phyloP scores from a whole-genome alignment of 2,888 invertebrate genomes.

The Lasioglossum zephyrum region DNA sequence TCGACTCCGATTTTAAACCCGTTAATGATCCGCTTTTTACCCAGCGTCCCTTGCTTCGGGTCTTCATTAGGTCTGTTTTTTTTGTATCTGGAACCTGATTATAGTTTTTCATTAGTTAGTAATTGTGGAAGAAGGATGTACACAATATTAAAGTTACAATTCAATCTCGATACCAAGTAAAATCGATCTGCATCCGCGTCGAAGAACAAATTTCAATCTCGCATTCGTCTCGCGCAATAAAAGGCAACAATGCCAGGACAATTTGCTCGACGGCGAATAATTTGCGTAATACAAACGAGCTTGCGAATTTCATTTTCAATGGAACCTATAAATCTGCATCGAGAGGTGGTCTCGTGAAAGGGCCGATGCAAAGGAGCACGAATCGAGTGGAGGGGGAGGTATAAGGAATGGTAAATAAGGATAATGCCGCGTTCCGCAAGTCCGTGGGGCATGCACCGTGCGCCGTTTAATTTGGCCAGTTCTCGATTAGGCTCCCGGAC shows the following conservation, averaged over 20 bases:
- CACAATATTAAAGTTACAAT: background rate
- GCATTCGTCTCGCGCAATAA: background rate
- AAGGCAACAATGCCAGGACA: constrained; percentile 2
- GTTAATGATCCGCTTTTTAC: background rate
- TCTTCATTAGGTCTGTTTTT: background rate
- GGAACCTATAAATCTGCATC: constrained; percentile 34
- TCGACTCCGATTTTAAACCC: background rate
- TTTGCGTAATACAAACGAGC: constrained; percentile 32
- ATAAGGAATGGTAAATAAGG: constrained; percentile 57
- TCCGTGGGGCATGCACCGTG: constrained; percentile 36
- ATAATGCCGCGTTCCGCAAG: constrained; percentile 56
- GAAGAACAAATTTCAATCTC: background rate
- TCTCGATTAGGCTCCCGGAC: constrained; percentile 62
- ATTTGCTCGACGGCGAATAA: constrained; percentile 22
- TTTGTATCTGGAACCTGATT: background rate
- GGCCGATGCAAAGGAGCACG: constrained; percentile 25
- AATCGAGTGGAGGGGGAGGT: background rate
- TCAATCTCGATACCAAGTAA: background rate
- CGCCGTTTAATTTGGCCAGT: constrained; percentile 62
- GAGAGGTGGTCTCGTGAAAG: constrained; percentile 20
- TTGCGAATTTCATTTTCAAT: constrained; percentile 20
- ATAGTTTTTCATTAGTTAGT: background rate
- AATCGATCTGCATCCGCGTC: background rate
- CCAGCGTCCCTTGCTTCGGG: background rate
- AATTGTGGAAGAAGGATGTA: background rate